A percentile compares a stretch with the other conserved stretches of the same genome.
phyloP scores from a whole-genome alignment of 2,797 vertebrate species.

The Acridotheres tristis region DNA sequence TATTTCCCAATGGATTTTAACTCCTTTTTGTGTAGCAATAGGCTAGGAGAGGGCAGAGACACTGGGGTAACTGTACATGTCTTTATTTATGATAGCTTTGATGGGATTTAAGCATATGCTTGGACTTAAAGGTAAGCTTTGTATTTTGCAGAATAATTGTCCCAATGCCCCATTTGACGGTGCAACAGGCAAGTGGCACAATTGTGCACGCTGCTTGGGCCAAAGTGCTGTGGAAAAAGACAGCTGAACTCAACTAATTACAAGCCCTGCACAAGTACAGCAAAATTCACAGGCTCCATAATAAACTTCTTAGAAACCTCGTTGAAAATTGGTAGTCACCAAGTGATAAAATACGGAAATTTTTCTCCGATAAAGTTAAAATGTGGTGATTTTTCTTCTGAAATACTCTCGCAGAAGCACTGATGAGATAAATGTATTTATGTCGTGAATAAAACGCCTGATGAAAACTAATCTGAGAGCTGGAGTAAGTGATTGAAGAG shows the following conservation, averaged over 20 bases:
- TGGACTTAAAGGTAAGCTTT: neutral
- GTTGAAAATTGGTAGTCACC: neutral
- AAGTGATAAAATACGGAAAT: neutral
- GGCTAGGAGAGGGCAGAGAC: neutral
- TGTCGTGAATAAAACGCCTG: slow-evolving; percentile 33
- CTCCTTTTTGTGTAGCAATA: neutral
- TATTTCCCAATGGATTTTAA: neutral
- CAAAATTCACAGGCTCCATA: neutral
- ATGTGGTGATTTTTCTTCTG: neutral
- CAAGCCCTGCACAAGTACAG: neutral
- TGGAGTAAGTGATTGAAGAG: slow-evolving; percentile 21
- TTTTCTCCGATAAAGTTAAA: slow-evolving; percentile 2
- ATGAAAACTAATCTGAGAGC: slow-evolving; percentile 48
- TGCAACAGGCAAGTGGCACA: neutral
- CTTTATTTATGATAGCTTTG: neutral
- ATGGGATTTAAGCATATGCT: neutral
- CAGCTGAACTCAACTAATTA: neutral
- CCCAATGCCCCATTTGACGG: neutral
- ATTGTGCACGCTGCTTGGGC: neutral
- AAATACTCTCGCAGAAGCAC: neutral
- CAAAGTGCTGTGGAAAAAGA: neutral
- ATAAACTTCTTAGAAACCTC: neutral
- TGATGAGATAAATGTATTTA: slow-evolving; percentile 58
- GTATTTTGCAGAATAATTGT: neutral
- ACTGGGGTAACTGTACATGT: neutral